Evolutionary conservation across 2,888 invertebrate species (phyloP).

Genomic region (Emmelina monodactyla): DNA sequence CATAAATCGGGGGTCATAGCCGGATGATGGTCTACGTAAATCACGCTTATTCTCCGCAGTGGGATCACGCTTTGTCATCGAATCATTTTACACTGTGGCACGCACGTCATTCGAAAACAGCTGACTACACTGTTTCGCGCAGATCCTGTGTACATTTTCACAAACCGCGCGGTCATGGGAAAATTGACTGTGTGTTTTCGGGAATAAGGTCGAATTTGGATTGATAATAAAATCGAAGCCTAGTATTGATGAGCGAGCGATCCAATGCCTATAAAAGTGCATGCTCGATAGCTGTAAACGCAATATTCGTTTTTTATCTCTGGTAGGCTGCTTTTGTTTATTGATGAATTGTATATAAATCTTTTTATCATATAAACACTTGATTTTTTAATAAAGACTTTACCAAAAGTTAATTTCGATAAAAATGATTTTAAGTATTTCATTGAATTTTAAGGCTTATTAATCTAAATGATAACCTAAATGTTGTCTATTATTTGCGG

Average conservation of each 20-base stretch:
- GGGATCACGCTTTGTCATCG: slow-evolving; percentile 21
- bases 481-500: too few relatives aligned
- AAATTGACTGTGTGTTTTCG: not conserved
- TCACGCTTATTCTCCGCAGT: slow-evolving; percentile 26
- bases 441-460: too few relatives aligned
- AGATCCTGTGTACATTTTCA: not conserved
- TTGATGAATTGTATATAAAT: not conserved
- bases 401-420: too few relatives aligned
- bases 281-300: too few relatives aligned
- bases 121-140: not conserved
- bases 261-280: not conserved
- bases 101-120: not conserved
- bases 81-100: slow-evolving; percentile 13
- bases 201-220: not conserved
- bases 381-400: too few relatives aligned
- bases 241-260: slow-evolving; percentile 1
- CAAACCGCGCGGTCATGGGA: not conserved
- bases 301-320: too few relatives aligned
- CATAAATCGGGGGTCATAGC: not conserved
- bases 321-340: not conserved
- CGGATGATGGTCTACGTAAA: slow-evolving; percentile 21
- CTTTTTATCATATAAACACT: too few relatives aligned
- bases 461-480: too few relatives aligned
- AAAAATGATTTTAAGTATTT: too few relatives aligned
- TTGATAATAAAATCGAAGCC: not conserved